Conservation (phyloP, 2,888 invertebrate species). For the Epistrophe eligans region DNA sequence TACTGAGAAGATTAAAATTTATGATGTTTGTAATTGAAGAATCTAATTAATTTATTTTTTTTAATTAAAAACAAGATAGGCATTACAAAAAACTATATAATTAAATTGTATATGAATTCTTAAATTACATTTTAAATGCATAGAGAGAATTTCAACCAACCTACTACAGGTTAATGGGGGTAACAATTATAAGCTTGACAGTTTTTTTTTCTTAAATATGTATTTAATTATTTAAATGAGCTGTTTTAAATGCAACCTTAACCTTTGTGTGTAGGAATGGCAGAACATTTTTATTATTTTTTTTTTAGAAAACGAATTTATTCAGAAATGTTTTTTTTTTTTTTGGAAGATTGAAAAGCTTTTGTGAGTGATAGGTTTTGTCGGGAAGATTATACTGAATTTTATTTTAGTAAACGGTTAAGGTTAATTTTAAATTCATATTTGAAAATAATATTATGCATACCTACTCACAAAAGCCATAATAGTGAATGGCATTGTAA, state of each 20-base stretch:
- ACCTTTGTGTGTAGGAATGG: constrained; percentile 6
- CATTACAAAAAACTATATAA: background rate
- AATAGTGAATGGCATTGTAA: no score
- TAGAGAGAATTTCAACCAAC: background rate
- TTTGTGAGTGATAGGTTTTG: background rate
- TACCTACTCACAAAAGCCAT: no score
- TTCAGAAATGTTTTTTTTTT: background rate
- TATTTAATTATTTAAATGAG: constrained; percentile 18
- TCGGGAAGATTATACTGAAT: background rate
- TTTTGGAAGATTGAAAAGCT: background rate
- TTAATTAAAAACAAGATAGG: background rate
- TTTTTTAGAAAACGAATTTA: background rate
- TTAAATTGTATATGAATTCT: background rate
- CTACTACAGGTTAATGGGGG: background rate
- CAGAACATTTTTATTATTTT: background rate
- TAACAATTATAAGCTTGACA: background rate
- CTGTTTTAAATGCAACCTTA: constrained; percentile 16
- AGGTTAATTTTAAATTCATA: no score
- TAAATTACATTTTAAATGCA: background rate
- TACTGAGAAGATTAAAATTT: background rate
- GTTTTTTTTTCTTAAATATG: background rate
- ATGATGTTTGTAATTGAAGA: background rate
- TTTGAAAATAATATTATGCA: no score
- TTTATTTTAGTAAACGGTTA: no score
- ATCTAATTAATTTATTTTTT: background rate